Conservation (phyloP, 2,113 vertebrate species). For the Chlorocebus sabaeus region DNA sequence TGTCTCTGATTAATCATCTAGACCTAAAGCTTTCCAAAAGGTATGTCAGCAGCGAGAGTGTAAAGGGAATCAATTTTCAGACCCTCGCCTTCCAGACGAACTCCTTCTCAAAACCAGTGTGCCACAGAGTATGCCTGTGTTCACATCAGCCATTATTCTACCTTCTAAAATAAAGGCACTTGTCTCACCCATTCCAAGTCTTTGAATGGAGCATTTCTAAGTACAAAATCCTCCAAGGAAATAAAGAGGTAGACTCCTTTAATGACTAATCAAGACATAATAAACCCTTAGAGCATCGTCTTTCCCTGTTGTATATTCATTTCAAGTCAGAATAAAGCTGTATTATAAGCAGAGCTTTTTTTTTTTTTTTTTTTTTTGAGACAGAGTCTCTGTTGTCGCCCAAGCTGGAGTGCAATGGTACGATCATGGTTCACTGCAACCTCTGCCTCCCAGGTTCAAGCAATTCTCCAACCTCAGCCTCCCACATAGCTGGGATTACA, state of each 20-base stretch:
- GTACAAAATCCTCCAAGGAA: background rate
- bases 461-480: too few relatives aligned
- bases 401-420: too few relatives aligned
- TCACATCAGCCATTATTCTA: background rate
- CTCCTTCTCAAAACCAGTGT: background rate
- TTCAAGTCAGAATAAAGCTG: background rate
- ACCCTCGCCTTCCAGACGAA: background rate
- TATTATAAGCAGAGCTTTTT: background rate
- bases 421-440: too few relatives aligned
- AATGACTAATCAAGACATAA: background rate
- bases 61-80: background rate
- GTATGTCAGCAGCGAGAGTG: background rate
- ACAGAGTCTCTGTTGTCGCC: too few relatives aligned
- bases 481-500: too few relatives aligned
- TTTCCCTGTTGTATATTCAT: background rate
- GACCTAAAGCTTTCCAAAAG: background rate
- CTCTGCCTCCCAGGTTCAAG: too few relatives aligned
- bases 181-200: background rate
- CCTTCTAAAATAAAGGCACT: background rate
- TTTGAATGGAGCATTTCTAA: background rate
- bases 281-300: background rate
- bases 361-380: too few relatives aligned
- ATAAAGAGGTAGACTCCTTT: background rate
- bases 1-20: background rate
- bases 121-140: background rate